Base-by-base conservation (phyloP, 2,797 vertebrate genomes). In the Menidia menidia region DNA sequence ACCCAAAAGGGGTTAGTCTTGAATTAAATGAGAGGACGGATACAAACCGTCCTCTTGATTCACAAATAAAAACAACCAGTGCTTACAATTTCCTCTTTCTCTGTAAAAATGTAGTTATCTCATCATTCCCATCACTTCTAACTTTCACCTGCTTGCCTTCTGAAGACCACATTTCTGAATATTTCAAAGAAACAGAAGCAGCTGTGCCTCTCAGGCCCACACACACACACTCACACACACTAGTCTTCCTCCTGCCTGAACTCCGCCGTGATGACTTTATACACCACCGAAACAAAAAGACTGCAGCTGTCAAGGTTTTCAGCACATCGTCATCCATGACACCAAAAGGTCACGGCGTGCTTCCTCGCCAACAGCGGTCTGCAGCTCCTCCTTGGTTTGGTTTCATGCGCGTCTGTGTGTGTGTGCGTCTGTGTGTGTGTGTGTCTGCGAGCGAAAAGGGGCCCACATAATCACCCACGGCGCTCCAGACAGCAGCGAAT, bases 401-500 rank as follows among this genome's bases (percentile, higher is more conserved):
- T 25, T 25, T 25, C 25, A n/a, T n/a, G 67, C 14, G 68, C 61
- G 70, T 61, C 55, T 84, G 75, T 67, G 73, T 55, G 70, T 66
- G 67, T 79, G 67, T 15, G 68, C 61, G 70, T 61, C 55, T 84
- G 75, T 67, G 73, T 55, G 70, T 66, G 67, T 79, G 67, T 15
- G 68, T 63, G 70, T 67, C 69, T 78, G 68, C 16, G 16, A 78
- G 52, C 66, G 67, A 61, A 52, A 64, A 74, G 80, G 75, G 77
- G 68, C 66, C 30, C 79, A 76, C 87, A 89, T 74, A 82, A 77
- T 89, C 82, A 69, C 88, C 92, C 85, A 85, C 85, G 31, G 86
- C 68, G 86, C 88, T 82, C 84, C 93, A 94, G 92, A 88, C 92
- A 89, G 83, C 88, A 80, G 82, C 89, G 84, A 92, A 86, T 92